phyloP scores from a whole-genome alignment of 2,888 invertebrate species.

The Pandemis corylana region DNA sequence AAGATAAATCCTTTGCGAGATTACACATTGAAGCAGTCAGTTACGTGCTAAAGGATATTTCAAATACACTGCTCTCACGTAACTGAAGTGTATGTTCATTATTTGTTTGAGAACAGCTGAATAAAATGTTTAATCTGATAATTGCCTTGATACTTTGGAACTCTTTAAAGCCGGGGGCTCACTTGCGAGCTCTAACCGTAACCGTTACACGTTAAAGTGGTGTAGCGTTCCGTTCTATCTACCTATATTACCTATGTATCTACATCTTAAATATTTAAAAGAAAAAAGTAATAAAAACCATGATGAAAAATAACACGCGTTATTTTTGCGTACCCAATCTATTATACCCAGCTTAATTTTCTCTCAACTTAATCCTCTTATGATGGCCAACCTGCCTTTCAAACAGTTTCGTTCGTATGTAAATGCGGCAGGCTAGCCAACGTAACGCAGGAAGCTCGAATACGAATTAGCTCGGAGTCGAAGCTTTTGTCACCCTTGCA shows the following conservation, averaged over 20 bases:
- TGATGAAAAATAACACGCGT: no score
- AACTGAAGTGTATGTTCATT: background rate
- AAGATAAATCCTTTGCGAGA: slow-evolving; percentile 37
- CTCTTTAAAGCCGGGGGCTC: no score
- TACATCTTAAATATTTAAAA: no score
- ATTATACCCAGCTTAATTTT: background rate
- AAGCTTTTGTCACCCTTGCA: slow-evolving; percentile 39
- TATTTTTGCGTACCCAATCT: background rate
- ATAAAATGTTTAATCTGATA: background rate
- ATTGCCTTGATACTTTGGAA: no score
- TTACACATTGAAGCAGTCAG: slow-evolving; percentile 21
- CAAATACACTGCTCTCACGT: background rate
- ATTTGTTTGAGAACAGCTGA: background rate
- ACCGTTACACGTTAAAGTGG: no score
- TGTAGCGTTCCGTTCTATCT: no score
- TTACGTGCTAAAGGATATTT: slow-evolving; percentile 16
- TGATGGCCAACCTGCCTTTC: slow-evolving; percentile 8
- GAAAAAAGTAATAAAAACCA: no score
- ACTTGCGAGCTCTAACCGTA: no score
- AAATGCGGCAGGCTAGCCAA: slow-evolving; percentile 32
- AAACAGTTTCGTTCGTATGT: slow-evolving; percentile 27
- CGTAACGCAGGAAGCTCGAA: slow-evolving; percentile 33
- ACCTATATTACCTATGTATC: no score
- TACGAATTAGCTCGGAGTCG: slow-evolving; percentile 31
- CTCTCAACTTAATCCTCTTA: background rate